Base-by-base conservation (phyloP, 2,888 invertebrate species). In the Drosophila differens region DNA sequence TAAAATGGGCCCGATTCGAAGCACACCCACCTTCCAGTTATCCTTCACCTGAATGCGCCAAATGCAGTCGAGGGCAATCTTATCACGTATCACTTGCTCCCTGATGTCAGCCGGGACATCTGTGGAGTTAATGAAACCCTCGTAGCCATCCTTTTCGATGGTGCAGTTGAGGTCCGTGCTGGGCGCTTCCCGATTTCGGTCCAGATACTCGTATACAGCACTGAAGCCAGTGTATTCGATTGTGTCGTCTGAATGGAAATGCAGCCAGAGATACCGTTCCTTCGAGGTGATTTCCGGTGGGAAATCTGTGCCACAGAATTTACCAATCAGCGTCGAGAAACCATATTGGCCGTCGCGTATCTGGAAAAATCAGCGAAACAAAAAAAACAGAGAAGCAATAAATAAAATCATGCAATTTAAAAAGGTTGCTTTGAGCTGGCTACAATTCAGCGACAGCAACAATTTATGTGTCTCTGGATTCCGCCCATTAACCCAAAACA, bases 301-400 rank as follows among this genome's bases (percentile, higher is more conserved):
- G 90, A 95, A 96, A 65, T 95, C 94, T 63, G 95, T 94, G 63
- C 97, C 97, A 91, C 97, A 97, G 92, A 94, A 96, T 83, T 94
- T 95, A n/a, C 95, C 95, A 75, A 96, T 93, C 74, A 94, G 93
- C 73, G 94, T 94, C 75, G 96, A 96, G 93, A 95, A 97, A 10
- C 97, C 97, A 90, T 96, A 96, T 55, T 95, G 95, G 2, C 98
- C 97, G 92, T 98, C 97, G 65, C 97, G 95, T 64, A 97, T 95
- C 94, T 94, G 74, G 0, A 58, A 63, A 32, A 51, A 55, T 32
- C 32, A 9, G 32, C 32, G 9, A 47, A 37, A 69, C 28, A 35
- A 32, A 6, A 6, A 14, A 61, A 58, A 44, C 14, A 35, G 35
- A 9, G 30, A 10, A n/a, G 22, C 32, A 22, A 33, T 51, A 28